Evolutionary conservation across 2,797 vertebrate genomes (phyloP).

Genomic region (Danio aesculapii): DNA sequence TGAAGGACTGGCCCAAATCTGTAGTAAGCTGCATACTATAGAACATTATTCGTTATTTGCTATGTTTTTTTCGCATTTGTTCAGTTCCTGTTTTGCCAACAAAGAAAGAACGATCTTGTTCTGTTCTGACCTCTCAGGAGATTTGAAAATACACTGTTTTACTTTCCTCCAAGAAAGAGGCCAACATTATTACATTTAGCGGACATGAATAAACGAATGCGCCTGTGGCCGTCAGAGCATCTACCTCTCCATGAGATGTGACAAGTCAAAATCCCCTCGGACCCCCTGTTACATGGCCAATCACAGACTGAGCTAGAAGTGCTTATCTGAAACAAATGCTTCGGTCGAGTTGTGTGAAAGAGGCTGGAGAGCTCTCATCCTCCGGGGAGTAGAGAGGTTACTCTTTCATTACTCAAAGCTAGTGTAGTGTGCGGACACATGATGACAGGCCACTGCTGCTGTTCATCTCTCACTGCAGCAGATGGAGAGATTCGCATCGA

Average conservation of each 20-base stretch:
- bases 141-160: neutral
- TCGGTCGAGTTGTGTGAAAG: slow-evolving; percentile 50
- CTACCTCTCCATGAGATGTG: slow-evolving; percentile 53
- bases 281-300: slow-evolving; percentile 23
- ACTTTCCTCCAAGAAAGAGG: slow-evolving; percentile 20
- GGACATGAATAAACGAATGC: slow-evolving; percentile 57
- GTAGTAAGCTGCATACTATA: no score
- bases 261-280: slow-evolving; percentile 49
- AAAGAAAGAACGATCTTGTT: no score
- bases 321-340: slow-evolving; percentile 49
- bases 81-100: no score
- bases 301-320: slow-evolving; percentile 41
- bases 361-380: slow-evolving; percentile 44
- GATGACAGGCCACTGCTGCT: slow-evolving; percentile 36
- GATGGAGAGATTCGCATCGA: neutral
- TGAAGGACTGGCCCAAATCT: no score
- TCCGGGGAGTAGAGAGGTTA: slow-evolving; percentile 36
- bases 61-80: no score
- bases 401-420: slow-evolving; percentile 49
- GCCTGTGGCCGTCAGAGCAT: slow-evolving; percentile 23
- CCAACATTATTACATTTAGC: slow-evolving; percentile 45
- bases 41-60: no score
- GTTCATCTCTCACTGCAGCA: slow-evolving; percentile 3
- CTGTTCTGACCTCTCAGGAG: no score
- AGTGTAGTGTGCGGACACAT: slow-evolving; percentile 26